phyloP scores from a whole-genome alignment of 2,888 invertebrate genomes.

The Yponomeuta cagnagella region DNA sequence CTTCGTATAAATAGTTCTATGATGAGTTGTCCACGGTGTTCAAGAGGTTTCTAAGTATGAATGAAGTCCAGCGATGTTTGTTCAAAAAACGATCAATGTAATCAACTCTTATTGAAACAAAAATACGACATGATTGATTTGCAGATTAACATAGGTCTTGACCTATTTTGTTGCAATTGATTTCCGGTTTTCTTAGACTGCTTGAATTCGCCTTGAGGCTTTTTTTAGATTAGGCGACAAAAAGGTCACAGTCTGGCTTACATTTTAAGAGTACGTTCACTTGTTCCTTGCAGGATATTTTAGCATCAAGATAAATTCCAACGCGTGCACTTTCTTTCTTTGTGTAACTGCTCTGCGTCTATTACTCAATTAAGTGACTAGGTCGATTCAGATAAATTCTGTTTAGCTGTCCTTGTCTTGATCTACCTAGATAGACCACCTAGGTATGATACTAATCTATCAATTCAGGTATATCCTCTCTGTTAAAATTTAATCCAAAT shows the following conservation, averaged over 20 bases:
- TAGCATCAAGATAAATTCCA: too few species aligned
- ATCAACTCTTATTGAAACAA: not conserved
- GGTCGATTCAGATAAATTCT: conserved; percentile 10
- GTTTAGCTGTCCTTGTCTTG: conserved; percentile 20
- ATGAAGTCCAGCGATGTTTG: not conserved
- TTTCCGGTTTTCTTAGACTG: not conserved
- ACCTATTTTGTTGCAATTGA: not conserved
- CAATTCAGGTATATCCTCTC: not conserved
- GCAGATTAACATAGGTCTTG: not conserved
- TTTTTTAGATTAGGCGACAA: not conserved
- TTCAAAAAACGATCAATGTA: not conserved
- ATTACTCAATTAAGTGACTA: not conserved
- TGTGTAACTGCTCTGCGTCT: not conserved
- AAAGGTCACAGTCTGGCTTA: not conserved
- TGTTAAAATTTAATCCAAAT: too few species aligned
- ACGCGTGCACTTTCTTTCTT: too few species aligned
- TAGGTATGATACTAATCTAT: not conserved
- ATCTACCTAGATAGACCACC: conserved; percentile 7
- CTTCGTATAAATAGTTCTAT: not conserved
- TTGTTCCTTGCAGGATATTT: not conserved
- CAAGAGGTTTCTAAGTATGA: not conserved
- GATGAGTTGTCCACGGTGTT: not conserved
- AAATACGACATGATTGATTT: not conserved
- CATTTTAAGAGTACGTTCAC: not conserved
- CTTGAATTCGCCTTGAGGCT: not conserved